phyloP scores from a whole-genome alignment of 2,888 invertebrate species.

The Eudemis profundana region DNA sequence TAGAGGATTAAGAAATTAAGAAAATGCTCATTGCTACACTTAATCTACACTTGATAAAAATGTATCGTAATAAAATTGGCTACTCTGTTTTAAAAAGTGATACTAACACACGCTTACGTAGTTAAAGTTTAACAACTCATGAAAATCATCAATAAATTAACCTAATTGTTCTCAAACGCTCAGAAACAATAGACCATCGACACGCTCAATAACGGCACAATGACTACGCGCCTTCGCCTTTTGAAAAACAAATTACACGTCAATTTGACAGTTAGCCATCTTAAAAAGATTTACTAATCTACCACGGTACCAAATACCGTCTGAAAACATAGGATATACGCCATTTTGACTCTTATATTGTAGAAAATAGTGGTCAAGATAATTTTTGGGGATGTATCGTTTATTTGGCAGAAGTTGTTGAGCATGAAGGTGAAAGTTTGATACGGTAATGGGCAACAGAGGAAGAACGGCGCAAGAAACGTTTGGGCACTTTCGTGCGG shows the following conservation, averaged over 20 bases:
- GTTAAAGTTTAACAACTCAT: background rate
- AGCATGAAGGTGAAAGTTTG: constrained; percentile 52
- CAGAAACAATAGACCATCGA: constrained; percentile 28
- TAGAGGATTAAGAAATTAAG: too few relatives aligned
- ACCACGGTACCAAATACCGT: background rate
- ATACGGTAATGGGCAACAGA: constrained; percentile 47
- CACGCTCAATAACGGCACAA: constrained; percentile 36
- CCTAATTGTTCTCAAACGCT: constrained; percentile 21
- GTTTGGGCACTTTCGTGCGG: constrained; percentile 41
- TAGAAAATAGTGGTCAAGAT: background rate
- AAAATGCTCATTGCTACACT: too few relatives aligned
- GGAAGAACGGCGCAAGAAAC: constrained; percentile 20
- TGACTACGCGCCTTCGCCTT: constrained; percentile 33
- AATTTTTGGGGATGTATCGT: constrained; percentile 4
- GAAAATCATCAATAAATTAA: constrained; percentile 27
- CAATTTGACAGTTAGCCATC: constrained; percentile 41
- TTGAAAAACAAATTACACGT: constrained; percentile 42
- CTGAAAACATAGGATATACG: background rate
- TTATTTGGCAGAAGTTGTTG: constrained; percentile 20
- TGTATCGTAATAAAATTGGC: background rate
- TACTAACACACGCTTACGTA: background rate
- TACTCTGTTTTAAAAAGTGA: too few relatives aligned
- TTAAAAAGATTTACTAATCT: constrained; percentile 30
- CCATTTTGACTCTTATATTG: constrained; percentile 3
- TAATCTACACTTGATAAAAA: background rate